Conservation (phyloP, 2,888 invertebrate species). For the Villa cingulata region DNA sequence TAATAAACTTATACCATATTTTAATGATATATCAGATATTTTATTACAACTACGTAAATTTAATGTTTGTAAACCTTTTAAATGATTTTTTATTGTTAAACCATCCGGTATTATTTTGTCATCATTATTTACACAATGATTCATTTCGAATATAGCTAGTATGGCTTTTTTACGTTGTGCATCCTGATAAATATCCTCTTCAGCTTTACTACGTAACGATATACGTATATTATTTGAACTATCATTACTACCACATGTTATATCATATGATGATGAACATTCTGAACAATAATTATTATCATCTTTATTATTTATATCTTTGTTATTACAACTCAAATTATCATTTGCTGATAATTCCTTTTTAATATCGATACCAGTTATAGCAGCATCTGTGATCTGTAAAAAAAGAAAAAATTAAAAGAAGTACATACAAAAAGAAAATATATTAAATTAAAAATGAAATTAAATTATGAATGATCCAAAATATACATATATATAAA, state of each 20-base stretch:
- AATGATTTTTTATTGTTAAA: slow-evolving; percentile 39
- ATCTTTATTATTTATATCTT: not conserved
- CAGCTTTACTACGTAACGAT: slow-evolving; percentile 50
- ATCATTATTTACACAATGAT: slow-evolving; percentile 18
- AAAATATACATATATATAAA: too few relatives aligned
- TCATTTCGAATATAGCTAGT: slow-evolving; percentile 45
- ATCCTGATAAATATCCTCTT: slow-evolving; percentile 54
- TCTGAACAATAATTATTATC: not conserved
- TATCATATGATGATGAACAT: slow-evolving; percentile 3
- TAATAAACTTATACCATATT: slow-evolving; percentile 50
- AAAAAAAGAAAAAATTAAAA: too few relatives aligned
- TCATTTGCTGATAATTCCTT: not conserved
- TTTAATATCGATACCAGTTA: slow-evolving; percentile 43
- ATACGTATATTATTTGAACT: slow-evolving; percentile 25
- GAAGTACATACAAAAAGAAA: too few relatives aligned
- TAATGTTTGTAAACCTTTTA: slow-evolving; percentile 43
- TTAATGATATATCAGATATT: slow-evolving; percentile 58
- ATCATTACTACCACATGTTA: not conserved
- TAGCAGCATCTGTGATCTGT: slow-evolving; percentile 48
- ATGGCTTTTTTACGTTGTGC: slow-evolving; percentile 50
- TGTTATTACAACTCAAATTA: too few relatives aligned
- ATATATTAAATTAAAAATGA: too few relatives aligned
- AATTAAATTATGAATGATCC: too few relatives aligned
- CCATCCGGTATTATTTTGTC: slow-evolving; percentile 29
- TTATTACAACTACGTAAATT: slow-evolving; percentile 51